phyloP scores from a whole-genome alignment of 2,797 vertebrate genomes.

The Manis javanica region DNA sequence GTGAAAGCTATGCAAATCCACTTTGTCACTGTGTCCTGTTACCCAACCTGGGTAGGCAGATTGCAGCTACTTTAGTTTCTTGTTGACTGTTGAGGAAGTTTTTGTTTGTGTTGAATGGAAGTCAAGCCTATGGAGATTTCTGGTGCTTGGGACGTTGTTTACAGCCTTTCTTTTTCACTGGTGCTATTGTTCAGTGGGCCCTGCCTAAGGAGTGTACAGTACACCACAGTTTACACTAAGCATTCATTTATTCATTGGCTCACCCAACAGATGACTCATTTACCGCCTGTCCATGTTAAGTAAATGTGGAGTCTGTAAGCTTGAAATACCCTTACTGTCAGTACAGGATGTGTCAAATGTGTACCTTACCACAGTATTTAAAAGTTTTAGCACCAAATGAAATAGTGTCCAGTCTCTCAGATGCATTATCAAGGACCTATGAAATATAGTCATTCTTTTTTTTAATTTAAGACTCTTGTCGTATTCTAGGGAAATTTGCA shows the following conservation, averaged over 20 bases:
- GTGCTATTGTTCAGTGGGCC: slow-evolving; percentile 1
- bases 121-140: slow-evolving; percentile 35
- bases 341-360: neutral
- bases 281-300: neutral
- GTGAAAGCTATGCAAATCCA: slow-evolving; percentile 1
- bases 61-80: slow-evolving; percentile 7
- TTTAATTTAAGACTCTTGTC: neutral
- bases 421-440: neutral
- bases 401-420: neutral
- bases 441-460: neutral
- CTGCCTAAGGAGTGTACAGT: slow-evolving; percentile 9
- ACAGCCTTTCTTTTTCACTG: slow-evolving; percentile 41
- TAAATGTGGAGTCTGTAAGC: neutral
- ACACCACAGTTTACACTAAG: neutral
- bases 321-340: neutral
- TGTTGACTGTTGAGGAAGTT: slow-evolving; percentile 52
- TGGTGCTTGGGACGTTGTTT: slow-evolving; percentile 45
- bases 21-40: neutral
- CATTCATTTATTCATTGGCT: neutral
- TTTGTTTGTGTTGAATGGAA: slow-evolving; percentile 67
- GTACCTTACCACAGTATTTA: neutral
- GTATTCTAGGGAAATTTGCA: neutral
- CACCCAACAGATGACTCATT: neutral
- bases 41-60: neutral
- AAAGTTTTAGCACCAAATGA: slow-evolving; percentile 31